Percentiles rank a stretch among this genome's conserved stretches.
These are phyloP conservation scores for Arion vulgaris DNA, from an alignment of 1,140 invertebrate genomes.

Conservation along the genomic window DNA sequence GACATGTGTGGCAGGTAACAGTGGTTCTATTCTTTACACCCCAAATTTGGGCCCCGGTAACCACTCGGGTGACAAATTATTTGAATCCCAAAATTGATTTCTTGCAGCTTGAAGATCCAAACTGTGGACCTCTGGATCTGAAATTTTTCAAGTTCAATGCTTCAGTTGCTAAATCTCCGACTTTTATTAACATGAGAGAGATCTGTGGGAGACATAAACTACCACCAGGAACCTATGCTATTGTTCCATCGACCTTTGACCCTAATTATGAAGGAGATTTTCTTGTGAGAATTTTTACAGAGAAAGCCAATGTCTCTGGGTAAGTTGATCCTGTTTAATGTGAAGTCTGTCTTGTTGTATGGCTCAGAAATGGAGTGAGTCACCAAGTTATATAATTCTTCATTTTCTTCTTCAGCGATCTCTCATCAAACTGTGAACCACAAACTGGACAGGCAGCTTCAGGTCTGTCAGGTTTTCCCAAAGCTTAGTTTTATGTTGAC, in stretches of 20 bases:
- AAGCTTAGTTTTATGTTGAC: too few species aligned
- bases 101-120: conserved; percentile 77
- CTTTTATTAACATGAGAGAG: conserved; percentile 96
- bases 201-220: conserved; percentile 93
- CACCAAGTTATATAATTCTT: background rate
- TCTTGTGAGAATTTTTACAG: conserved; percentile 94
- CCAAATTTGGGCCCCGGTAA: too few species aligned
- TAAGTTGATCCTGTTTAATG: conserved; percentile 49
- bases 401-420: too few species aligned
- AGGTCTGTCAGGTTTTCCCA: too few species aligned
- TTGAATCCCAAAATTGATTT: too few species aligned
- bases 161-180: conserved; percentile 89
- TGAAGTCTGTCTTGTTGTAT: too few species aligned
- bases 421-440: too few species aligned
- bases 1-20: too few species aligned
- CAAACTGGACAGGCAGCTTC: too few species aligned
- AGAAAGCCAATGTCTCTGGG: conserved; percentile 77
- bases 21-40: too few species aligned
- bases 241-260: conserved; percentile 98
- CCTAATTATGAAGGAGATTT: conserved; percentile 97
- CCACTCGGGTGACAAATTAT: too few species aligned
- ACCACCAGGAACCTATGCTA: conserved; percentile 93
- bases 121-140: conserved; percentile 83
- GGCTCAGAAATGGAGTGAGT: background rate
- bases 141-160: conserved; percentile 97